phyloP scores from a whole-genome alignment of 2,113 vertebrate species.

The Trochalopteron elliotii region DNA sequence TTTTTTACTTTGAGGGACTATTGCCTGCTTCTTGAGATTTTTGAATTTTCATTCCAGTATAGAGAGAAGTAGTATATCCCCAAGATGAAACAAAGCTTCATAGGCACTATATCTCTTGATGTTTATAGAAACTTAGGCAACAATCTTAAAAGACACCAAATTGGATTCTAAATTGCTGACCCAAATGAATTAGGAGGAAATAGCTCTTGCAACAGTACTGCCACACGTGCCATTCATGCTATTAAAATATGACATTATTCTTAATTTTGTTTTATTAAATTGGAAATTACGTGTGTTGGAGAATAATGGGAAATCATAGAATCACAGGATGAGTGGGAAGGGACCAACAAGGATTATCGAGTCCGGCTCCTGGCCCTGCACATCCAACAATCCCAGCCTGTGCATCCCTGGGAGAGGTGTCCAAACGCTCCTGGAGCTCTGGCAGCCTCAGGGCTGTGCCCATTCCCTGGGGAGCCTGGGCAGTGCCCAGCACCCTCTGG shows the following conservation, averaged over 20 bases:
- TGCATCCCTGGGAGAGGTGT: accelerated
- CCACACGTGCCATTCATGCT: not conserved
- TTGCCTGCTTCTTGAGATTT: slow-evolving; percentile 36
- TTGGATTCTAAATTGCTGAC: not conserved
- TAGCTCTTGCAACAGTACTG: not conserved
- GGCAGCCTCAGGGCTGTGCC: accelerated
- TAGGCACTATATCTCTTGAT: slow-evolving; percentile 5
- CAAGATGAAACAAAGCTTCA: slow-evolving; percentile 53
- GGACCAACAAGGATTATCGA: not conserved
- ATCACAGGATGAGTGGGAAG: not conserved
- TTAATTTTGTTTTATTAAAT: not conserved
- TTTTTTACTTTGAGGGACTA: slow-evolving; percentile 1
- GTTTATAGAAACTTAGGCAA: slow-evolving; percentile 16
- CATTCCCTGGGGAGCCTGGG: not conserved
- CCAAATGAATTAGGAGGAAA: not conserved
- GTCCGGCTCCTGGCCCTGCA: not conserved
- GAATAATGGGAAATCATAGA: not conserved
- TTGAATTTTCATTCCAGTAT: slow-evolving; percentile 26
- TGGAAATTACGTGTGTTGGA: not conserved
- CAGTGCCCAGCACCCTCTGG: not conserved
- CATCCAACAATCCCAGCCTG: not conserved
- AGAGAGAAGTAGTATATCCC: not conserved
- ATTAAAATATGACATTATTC: not conserved
- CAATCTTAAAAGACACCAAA: not conserved
- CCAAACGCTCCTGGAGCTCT: not conserved